Evolutionary conservation across 2,797 vertebrate species (phyloP).

Genomic region (Champsocephalus esox): DNA sequence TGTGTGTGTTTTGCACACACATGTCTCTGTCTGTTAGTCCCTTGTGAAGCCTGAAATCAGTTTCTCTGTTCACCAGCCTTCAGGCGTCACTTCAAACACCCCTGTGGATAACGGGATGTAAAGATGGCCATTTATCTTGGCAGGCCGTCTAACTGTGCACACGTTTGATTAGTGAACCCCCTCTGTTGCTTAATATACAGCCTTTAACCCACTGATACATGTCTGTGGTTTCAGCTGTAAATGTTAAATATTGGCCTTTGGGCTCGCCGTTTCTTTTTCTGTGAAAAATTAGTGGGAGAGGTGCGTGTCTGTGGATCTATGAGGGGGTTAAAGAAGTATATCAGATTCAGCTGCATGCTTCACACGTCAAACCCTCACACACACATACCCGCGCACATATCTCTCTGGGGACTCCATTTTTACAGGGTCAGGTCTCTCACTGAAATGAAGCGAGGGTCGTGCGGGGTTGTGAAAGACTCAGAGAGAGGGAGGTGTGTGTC

Average conservation of each 20-base stretch:
- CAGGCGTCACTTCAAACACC: constrained; percentile 54
- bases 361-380: constrained; percentile 17
- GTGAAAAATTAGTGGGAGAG: constrained; percentile 24
- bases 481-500: constrained; percentile 35
- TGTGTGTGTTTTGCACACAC: neutral
- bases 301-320: constrained; percentile 14
- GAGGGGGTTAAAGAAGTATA: constrained; percentile 60
- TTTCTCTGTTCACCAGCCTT: constrained; percentile 43
- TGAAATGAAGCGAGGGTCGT: constrained; percentile 70
- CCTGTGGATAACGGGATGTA: constrained; percentile 54
- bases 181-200: constrained; percentile 43
- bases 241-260: constrained; percentile 51
- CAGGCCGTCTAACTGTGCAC: constrained; percentile 28
- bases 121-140: constrained; percentile 54
- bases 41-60: constrained; percentile 48
- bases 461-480: constrained; percentile 59
- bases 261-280: constrained; percentile 30
- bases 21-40: constrained; percentile 13
- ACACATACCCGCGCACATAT: constrained; percentile 30
- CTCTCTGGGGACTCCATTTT: constrained; percentile 60
- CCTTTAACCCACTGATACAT: constrained; percentile 50
- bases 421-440: constrained; percentile 64
- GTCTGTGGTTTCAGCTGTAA: constrained; percentile 35
- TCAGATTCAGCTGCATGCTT: constrained; percentile 55
- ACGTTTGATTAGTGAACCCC: constrained; percentile 57